These are phyloP conservation scores for Poeciliopsis paucimaculata DNA, from an alignment of 2,797 vertebrate species.

Conservation along the genomic window DNA sequence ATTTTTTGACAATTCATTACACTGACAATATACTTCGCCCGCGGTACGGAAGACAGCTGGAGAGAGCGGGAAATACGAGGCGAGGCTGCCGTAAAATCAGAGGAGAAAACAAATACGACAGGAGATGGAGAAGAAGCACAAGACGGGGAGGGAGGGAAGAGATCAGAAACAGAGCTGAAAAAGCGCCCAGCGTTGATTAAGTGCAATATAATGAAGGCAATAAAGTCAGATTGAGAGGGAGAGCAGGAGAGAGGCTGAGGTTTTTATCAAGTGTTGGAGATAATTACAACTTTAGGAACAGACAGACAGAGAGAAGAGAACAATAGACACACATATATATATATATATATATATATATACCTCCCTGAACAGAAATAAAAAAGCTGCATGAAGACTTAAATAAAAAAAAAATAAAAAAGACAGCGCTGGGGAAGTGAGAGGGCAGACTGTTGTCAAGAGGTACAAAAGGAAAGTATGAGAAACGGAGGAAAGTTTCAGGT, in stretches of 20 bases:
- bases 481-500: constrained; percentile 14
- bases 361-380: constrained; percentile 30
- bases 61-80: neutral
- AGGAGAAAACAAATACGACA: neutral
- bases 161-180: constrained; percentile 29
- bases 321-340: constrained; percentile 10
- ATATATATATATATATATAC: neutral
- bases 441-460: constrained; percentile 21
- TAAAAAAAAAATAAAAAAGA: neutral
- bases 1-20: constrained; percentile 28
- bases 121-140: neutral
- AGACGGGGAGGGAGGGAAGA: neutral
- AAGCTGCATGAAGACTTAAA: constrained; percentile 17
- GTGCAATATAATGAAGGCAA: constrained; percentile 57
- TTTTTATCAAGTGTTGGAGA: constrained; percentile 57
- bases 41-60: neutral
- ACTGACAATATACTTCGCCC: constrained; percentile 19
- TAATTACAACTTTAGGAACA: constrained; percentile 52
- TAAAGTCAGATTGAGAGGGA: constrained; percentile 54
- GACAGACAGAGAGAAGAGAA: constrained; percentile 19
- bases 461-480: constrained; percentile 4
- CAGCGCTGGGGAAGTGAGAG: neutral
- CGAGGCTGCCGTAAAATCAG: neutral
- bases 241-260: constrained; percentile 26
- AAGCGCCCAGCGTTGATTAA: constrained; percentile 47